Evolutionary conservation across 2,888 invertebrate species (phyloP), one percentile per base, ranked within the genome.

Genomic region (Ormyrus pomaceus): DNA sequence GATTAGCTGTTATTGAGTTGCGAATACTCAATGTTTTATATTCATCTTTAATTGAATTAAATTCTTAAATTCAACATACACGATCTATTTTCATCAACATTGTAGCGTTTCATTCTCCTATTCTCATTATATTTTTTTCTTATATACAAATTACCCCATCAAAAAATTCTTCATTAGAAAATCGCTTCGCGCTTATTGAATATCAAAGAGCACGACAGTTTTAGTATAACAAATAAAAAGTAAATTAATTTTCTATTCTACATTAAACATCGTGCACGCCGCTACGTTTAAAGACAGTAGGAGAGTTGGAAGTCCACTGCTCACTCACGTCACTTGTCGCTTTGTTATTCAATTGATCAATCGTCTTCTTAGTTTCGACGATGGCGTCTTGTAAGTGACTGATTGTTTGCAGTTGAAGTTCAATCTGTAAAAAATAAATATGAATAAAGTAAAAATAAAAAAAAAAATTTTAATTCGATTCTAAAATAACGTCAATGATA

Each of bases 261-360:
- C 51, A 77, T 88, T 86, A 90, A 87, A 90, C 88, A 85, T 90
- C 90, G 88, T 90, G 90, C 89, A 90, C 89, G 84, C 87, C 89
- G 79, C 86, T 86, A 83, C 88, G 88, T 85, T 84, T 87, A 85
- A 87, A 88, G 79, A 87, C 84, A 82, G 88, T 83, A 86, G 89
- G 85, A 81, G 89, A 86, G 85, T 86, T 85, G 79, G 88, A 84
- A 86, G 87, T 84, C 88, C 89, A 88, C 61, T 69, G 76, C 83
- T 89, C 90, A 89, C 87, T 88, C 87, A 88, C 88, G 80, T 89
- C 89, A 83, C 85, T 88, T 70, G 85, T 83, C 71, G 87, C 83
- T 86, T 88, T 89, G 71, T 88, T 87, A 77, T 85, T 86, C 83
- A 88, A 87, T 82, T 89, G 88, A 78, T 90, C 87, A 78, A 88